Conservation (phyloP, 2,888 invertebrate genomes). For the Cantharis lateralis region DNA sequence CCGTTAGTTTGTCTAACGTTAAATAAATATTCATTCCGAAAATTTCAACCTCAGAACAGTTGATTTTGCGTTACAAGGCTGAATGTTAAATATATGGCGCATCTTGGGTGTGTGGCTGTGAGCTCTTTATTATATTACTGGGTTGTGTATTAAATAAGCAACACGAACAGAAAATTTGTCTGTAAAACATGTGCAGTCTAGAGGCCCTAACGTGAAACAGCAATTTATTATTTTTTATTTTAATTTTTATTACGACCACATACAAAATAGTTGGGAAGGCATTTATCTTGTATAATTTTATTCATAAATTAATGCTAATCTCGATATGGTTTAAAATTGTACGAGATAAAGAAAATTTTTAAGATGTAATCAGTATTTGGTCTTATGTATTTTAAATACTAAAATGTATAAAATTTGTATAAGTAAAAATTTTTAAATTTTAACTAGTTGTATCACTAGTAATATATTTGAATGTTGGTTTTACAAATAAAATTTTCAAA, state of each 20-base stretch:
- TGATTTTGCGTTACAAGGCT: conserved; percentile 45
- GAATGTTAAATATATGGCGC: conserved; percentile 46
- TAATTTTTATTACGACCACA: conserved; percentile 3
- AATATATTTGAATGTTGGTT: neutral
- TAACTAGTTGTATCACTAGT: neutral
- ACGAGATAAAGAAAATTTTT: neutral
- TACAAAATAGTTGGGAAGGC: conserved; percentile 1
- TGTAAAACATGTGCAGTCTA: conserved; percentile 40
- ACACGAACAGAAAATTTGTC: conserved; percentile 5
- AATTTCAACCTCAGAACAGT: conserved; percentile 24
- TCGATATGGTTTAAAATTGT: neutral
- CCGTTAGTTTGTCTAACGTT: conserved; percentile 25
- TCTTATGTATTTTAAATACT: neutral
- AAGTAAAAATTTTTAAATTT: conserved; percentile 1
- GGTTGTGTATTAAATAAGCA: conserved; percentile 45
- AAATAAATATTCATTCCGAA: conserved; percentile 34
- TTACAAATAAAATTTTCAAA: neutral
- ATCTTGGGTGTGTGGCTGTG: conserved; percentile 56
- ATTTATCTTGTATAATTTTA: neutral
- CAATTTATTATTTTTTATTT: neutral
- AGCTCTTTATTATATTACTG: conserved; percentile 47
- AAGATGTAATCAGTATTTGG: neutral
- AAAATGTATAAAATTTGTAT: neutral
- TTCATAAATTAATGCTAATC: neutral
- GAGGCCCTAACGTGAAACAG: conserved; percentile 27